Conservation (phyloP, 2,113 vertebrate genomes). For the Sula dactylatra region DNA sequence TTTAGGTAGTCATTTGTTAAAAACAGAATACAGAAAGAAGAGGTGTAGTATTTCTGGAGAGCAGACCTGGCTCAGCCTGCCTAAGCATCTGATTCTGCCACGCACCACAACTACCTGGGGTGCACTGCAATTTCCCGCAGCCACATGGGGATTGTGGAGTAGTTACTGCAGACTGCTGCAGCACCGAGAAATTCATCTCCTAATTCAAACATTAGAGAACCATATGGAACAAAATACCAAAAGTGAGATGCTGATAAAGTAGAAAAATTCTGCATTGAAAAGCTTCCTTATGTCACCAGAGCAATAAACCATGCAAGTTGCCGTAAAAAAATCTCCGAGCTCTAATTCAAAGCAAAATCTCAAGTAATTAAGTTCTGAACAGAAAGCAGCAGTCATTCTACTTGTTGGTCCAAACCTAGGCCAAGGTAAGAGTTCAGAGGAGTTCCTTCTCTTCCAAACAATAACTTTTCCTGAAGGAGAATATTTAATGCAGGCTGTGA, state of each 20-base stretch:
- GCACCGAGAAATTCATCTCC: rapidly evolving
- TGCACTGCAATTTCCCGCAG: rapidly evolving
- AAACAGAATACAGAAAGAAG: neutral
- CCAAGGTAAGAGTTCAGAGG: neutral
- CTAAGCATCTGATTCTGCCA: rapidly evolving
- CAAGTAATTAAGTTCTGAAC: neutral
- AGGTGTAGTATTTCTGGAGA: neutral
- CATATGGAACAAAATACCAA: neutral
- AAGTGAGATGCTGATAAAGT: neutral
- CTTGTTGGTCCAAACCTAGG: neutral
- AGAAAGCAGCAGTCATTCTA: neutral
- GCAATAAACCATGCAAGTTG: neutral
- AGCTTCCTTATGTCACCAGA: neutral
- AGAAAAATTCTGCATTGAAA: neutral
- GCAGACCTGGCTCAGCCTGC: neutral
- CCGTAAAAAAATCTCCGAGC: neutral
- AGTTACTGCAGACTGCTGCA: neutral
- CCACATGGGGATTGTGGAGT: neutral
- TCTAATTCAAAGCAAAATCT: neutral
- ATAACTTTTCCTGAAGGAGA: neutral
- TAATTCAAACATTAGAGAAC: neutral
- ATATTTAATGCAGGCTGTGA: neutral
- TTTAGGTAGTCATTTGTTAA: neutral
- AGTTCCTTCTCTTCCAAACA: neutral
- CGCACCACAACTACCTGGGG: neutral